Conservation (phyloP, 2,797 vertebrate species). For the Neosalanx taihuensis region DNA sequence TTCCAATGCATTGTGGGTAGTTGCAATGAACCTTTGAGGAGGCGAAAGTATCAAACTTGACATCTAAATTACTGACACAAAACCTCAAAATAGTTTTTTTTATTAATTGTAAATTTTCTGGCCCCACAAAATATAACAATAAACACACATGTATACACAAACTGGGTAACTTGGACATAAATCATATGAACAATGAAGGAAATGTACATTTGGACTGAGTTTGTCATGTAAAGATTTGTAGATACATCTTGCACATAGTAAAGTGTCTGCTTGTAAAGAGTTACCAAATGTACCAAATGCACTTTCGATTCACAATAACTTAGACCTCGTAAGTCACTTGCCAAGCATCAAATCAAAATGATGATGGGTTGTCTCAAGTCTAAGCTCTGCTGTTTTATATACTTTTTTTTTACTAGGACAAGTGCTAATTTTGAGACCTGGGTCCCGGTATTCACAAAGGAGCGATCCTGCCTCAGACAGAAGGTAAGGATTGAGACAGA, state of each 20-base stretch:
- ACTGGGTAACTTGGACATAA: too few species aligned
- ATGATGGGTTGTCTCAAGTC: not conserved
- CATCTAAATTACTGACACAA: not conserved
- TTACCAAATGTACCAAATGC: not conserved
- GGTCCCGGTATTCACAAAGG: slow-evolving; percentile 40
- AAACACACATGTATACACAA: slow-evolving; percentile 27
- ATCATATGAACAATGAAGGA: slow-evolving; percentile 6
- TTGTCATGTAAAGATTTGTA: not conserved
- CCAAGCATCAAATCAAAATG: not conserved
- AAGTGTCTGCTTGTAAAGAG: too few species aligned
- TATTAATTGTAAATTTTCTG: slow-evolving; percentile 52
- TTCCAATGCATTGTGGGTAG: not conserved
- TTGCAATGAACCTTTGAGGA: too few species aligned
- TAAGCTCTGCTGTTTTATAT: not conserved
- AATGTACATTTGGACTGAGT: slow-evolving; percentile 13
- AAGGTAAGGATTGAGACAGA: not conserved
- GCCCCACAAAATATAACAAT: slow-evolving; percentile 40
- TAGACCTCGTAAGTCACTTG: not conserved
- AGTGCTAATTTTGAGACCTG: slow-evolving; percentile 46
- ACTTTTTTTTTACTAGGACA: slow-evolving; percentile 25
- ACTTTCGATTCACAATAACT: not conserved
- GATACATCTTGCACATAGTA: too few species aligned
- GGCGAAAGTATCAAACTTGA: too few species aligned
- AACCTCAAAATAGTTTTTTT: slow-evolving; percentile 63
- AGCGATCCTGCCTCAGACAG: slow-evolving; percentile 25